phyloP scores from a whole-genome alignment of 2,113 vertebrate genomes.

The Suncus etruscus region DNA sequence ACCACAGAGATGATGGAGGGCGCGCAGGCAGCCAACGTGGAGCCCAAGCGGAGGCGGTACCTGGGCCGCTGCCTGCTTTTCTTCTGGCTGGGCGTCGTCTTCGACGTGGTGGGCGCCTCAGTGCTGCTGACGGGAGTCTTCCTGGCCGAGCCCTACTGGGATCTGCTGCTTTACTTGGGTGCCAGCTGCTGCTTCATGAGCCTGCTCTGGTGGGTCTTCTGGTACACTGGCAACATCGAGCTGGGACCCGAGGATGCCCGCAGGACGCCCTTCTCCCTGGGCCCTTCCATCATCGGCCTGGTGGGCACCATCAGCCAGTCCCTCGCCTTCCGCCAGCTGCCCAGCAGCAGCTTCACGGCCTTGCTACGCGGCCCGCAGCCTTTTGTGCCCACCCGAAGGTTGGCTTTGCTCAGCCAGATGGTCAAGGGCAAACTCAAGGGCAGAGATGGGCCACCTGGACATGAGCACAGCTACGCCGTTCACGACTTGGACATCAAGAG shows the following conservation, averaged over 20 bases:
- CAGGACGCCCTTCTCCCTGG: constrained; percentile 78
- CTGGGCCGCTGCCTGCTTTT: constrained; percentile 92
- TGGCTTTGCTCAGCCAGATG: not conserved
- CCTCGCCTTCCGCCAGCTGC: constrained; percentile 70
- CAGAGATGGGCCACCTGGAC: no score
- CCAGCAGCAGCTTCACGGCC: constrained; percentile 33
- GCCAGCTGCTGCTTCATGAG: constrained; percentile 94
- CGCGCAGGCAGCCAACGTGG: accelerated
- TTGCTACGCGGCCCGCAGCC: not conserved
- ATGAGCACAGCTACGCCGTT: no score
- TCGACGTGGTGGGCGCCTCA: constrained; percentile 89
- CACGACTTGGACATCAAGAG: no score
- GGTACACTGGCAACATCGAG: constrained; percentile 95
- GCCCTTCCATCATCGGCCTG: constrained; percentile 40
- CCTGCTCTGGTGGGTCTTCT: constrained; percentile 97
- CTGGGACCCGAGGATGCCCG: constrained; percentile 86
- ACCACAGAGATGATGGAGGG: not conserved
- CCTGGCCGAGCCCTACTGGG: constrained; percentile 88
- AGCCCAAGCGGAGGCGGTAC: not conserved
- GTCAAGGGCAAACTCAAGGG: accelerated
- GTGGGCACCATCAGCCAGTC: constrained; percentile 76
- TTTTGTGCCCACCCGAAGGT: no score
- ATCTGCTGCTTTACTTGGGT: constrained; percentile 93
- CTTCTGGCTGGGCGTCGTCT: constrained; percentile 93
- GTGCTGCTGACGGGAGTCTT: constrained; percentile 92